These are phyloP conservation scores for Griposia aprilina DNA, from an alignment of 2,888 invertebrate genomes.

Conservation along the genomic window DNA sequence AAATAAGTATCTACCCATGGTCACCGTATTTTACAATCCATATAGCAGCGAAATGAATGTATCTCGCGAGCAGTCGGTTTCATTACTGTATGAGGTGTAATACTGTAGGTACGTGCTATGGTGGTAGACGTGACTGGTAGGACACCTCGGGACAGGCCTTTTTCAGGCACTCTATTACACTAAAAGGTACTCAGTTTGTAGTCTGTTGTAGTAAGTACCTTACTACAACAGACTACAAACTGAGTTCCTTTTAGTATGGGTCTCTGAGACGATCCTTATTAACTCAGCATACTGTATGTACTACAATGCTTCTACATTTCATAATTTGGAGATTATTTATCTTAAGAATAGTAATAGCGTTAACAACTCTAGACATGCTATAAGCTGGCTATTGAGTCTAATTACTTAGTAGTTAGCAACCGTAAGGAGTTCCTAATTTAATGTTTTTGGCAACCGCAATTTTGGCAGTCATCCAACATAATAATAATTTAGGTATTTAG, in stretches of 20 bases:
- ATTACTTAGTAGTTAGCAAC: conserved; percentile 2
- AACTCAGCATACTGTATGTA: no score
- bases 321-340: neutral
- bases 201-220: no score
- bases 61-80: no score
- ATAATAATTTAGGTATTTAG: neutral
- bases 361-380: neutral
- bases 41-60: no score
- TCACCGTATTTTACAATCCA: no score
- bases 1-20: neutral
- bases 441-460: neutral
- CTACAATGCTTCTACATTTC: no score
- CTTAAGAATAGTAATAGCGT: neutral
- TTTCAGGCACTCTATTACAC: neutral
- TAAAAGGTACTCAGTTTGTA: no score
- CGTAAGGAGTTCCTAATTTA: conserved; percentile 1
- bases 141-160: neutral
- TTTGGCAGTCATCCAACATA: neutral
- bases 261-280: neutral
- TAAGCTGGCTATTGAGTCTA: neutral
- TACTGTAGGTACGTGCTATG: no score
- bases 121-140: neutral
- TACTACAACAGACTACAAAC: neutral
- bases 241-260: neutral
- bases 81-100: no score